A percentile compares a stretch with the other conserved stretches of the same genome.
Evolutionary conservation across 2,797 vertebrate genomes (phyloP).

Genomic region (Melanotaenia trifasciata): DNA sequence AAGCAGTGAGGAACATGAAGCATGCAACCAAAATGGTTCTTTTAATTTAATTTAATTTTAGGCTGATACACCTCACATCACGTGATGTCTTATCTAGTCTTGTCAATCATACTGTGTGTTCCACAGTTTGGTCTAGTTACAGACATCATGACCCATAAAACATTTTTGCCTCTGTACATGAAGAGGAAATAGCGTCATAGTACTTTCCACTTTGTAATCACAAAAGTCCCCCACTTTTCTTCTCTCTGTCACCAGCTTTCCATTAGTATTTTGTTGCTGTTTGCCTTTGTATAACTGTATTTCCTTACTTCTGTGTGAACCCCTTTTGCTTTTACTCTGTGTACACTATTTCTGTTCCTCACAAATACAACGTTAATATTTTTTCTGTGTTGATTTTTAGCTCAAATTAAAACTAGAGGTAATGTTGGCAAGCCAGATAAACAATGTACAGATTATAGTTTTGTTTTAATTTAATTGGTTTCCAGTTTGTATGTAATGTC

Average conservation of each 20-base stretch:
- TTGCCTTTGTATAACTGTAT: conserved; percentile 12
- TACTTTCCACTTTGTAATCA: conserved; percentile 10
- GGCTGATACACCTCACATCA: background rate
- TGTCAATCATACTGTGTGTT: conserved; percentile 25
- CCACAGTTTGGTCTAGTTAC: conserved; percentile 13
- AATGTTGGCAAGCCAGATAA: conserved; percentile 26
- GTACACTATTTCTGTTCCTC: conserved; percentile 1
- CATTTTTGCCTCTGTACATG: conserved; percentile 13
- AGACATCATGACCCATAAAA: conserved; percentile 17
- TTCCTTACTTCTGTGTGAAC: conserved; percentile 16
- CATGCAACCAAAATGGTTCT: background rate
- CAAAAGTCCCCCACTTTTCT: conserved; percentile 32
- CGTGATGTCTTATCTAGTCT: conserved; percentile 4
- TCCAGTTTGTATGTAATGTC: conserved; percentile 21
- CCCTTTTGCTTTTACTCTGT: conserved; percentile 11
- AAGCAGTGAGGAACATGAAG: background rate
- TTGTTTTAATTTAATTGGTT: conserved; percentile 47
- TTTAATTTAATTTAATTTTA: background rate
- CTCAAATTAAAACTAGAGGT: conserved; percentile 3
- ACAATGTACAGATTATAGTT: conserved; percentile 47
- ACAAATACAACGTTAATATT: background rate
- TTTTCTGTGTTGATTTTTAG: conserved; percentile 16
- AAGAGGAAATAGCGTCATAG: conserved; percentile 11
- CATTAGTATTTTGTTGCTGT: conserved; percentile 21
- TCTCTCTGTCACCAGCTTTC: conserved; percentile 24